These are phyloP conservation scores for Pogoniulus pusillus DNA, from an alignment of 2,797 vertebrate genomes.

Conservation along the genomic window DNA sequence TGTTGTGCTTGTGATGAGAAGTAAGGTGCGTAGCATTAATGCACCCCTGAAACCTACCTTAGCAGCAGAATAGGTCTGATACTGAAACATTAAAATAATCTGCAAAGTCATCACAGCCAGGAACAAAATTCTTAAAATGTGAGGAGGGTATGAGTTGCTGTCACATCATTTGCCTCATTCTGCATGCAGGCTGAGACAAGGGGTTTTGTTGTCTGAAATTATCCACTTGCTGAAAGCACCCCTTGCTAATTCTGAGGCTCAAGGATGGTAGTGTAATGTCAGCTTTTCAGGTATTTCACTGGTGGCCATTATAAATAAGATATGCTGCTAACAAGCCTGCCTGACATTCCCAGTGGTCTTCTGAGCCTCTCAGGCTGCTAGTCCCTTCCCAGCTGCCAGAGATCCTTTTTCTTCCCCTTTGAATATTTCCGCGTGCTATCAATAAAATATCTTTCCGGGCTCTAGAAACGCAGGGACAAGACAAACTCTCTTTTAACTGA, in stretches of 20 bases:
- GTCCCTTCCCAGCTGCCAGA: not conserved
- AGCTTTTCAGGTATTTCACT: not conserved
- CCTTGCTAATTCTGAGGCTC: not conserved
- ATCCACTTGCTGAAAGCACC: not conserved
- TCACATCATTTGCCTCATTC: not conserved
- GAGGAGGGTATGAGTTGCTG: not conserved
- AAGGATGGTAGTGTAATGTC: not conserved
- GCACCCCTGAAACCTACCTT: not conserved
- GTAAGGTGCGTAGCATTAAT: not conserved
- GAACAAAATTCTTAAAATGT: slow-evolving; percentile 3
- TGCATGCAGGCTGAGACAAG: not conserved
- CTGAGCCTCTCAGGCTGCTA: not conserved
- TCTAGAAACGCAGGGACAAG: not conserved
- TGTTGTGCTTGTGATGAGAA: not conserved
- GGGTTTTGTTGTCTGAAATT: not conserved
- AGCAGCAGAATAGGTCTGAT: not conserved
- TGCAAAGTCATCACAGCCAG: not conserved
- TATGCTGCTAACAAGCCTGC: not conserved
- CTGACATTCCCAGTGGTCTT: not conserved
- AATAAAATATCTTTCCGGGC: not conserved
- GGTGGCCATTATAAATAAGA: not conserved
- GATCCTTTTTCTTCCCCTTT: not conserved
- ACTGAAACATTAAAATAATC: not conserved
- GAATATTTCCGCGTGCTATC: not conserved
- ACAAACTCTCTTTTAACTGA: not conserved